Base-by-base conservation (phyloP, 2,888 invertebrate genomes). In the Drosophila stalkeri region DNA sequence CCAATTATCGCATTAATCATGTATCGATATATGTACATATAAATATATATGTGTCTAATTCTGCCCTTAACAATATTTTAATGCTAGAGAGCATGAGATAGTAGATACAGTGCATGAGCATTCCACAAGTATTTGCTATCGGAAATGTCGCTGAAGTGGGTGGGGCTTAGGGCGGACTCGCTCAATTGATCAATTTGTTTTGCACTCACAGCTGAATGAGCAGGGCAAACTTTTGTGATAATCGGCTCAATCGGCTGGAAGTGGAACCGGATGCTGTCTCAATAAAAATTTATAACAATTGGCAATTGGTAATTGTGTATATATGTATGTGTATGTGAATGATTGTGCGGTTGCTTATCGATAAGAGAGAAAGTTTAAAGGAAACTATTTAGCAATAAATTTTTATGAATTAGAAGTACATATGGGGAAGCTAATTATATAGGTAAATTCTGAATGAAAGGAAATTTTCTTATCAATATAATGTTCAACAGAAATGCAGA, bases 141-240 rank as follows among this genome's bases (percentile, higher is more conserved):
- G 35, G 62, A 52, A 52, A 37, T 20, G 35, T 55, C 23, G 27
- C n/a, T 23, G 43, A 27, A 20, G 11, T 33, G 27, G 64, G 55
- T 12, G 35, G 46, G 60, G 20, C 43, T 16, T 31, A 43, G 27
- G 54, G 23, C 46, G 52, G 52, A 33, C 41, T 65, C 70, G 63
- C 52, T 70, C 70, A 77, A 78, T 77, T 75, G 75, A 78, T 67
- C 77, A 78, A 78, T 78, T 77, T 77, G 61, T 51, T 67, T 74
- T 63, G 59, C 78, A 66, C 62, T 65, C 75, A 78, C 66, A 77
- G 61, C 44, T 78, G 71, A 78, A 55, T 71, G 75, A 66, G 64
- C 77, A 76, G 60, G 43, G 49, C 46, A 27, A 54, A 59, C 41
- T 18, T 64, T 64, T 65, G 59, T 56, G 62, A 70, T 74, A 65